Evolutionary conservation across 1,140 invertebrate species (phyloP), one percentile per base, ranked within the genome.

Genomic region (Trachymyrmex cornetzi): DNA sequence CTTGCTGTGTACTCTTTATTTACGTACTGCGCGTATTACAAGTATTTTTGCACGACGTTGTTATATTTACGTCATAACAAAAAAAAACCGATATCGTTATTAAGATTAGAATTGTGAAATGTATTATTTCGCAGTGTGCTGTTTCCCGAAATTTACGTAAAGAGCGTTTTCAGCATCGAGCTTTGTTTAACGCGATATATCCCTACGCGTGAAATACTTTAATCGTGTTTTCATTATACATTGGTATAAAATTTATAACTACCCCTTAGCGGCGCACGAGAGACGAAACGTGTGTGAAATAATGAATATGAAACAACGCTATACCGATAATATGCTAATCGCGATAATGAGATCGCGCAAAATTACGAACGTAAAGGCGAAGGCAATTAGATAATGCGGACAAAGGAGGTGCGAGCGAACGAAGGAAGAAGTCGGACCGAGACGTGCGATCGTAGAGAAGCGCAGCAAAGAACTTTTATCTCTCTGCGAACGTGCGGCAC

Each of bases 401-500:
- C 16, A 30, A 50, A 34, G 24, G 44, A 34, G 30, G 22, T 12
- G n/a, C 48, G 77, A 57, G 30, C 16, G 50, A 38, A 72, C 27
- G 75, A 80, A 55, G 16, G 44, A 57, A 71, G 27, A 48, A 24
- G 50, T 44, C 30, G 2, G 11, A 53, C 24, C 50, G 34, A 27
- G 67, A 38, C n/a, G 9, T 34, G 34, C 16, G 34, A 57, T 14
- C 63, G 72, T 75, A 27, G 14, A 48, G 44, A 44, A 87, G 48
- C 50, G n/a, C 16, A 48, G 55, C 24, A 19, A 24, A n/a, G 64
- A 81, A 64, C 74, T 71, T 77, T 88, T 88, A 88, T 79, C 77
- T 87, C 86, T 87, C 55, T 34, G 48, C 66, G 61, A 88, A 88
- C 75, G 85, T 87, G 63, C 71, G 63, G 72, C 87, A 88, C 77